Conservation (phyloP, 2,113 vertebrate species). For the Chiloscyllium plagiosum region DNA sequence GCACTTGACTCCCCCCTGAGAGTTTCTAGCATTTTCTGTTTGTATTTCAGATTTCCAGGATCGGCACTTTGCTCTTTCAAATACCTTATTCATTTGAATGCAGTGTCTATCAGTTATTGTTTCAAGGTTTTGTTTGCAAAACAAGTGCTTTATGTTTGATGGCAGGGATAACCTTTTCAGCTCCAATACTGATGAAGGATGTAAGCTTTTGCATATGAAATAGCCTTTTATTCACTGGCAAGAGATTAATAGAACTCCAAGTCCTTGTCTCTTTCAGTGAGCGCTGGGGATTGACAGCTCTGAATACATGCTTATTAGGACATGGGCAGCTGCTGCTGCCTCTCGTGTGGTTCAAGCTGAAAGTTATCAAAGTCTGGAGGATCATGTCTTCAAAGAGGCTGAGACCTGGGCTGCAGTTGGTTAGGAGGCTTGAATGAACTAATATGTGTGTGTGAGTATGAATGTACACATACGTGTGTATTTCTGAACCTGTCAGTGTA, state of each 20-base stretch:
- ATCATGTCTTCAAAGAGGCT: not conserved
- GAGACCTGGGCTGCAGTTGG: not conserved
- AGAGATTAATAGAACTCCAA: not conserved
- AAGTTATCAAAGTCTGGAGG: not conserved
- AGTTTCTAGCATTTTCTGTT: not conserved
- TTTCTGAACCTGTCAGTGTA: not conserved
- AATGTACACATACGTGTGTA: not conserved
- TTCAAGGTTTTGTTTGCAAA: not conserved
- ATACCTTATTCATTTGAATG: not conserved
- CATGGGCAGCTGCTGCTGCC: not conserved
- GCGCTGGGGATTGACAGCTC: not conserved
- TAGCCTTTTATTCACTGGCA: not conserved
- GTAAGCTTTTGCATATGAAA: not conserved
- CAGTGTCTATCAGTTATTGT: not conserved
- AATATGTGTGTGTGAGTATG: not conserved
- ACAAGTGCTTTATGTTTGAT: not conserved
- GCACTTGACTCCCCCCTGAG: not conserved
- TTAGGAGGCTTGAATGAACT: not conserved
- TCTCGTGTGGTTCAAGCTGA: not conserved
- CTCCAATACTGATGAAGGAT: not conserved
- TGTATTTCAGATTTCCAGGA: not conserved
- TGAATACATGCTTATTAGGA: not conserved
- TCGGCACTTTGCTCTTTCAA: not conserved
- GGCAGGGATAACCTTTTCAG: not conserved
- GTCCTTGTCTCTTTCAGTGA: not conserved